These are phyloP conservation scores for Hirundichthys speculiger DNA, from an alignment of 2,113 vertebrate species.

Conservation along the genomic window DNA sequence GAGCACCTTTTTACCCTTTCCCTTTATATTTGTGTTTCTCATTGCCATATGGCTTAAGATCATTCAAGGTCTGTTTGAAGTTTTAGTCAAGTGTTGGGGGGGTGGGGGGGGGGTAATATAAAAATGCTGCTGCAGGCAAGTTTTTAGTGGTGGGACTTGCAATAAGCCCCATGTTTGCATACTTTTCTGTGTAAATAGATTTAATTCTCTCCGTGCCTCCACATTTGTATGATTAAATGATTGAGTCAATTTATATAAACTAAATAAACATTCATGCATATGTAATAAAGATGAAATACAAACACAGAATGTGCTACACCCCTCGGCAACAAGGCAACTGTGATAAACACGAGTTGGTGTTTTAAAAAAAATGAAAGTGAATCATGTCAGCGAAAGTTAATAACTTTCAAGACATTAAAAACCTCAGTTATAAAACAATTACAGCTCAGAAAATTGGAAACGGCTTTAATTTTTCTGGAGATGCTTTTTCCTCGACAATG, in stretches of 20 bases:
- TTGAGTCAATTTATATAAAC: slow-evolving; percentile 7
- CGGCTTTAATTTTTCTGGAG: background rate
- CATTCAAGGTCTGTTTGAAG: background rate
- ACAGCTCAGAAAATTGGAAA: slow-evolving; percentile 8
- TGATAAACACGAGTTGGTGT: slow-evolving; percentile 7
- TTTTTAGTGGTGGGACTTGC: slow-evolving; percentile 3
- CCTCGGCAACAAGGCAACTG: background rate
- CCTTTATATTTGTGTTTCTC: slow-evolving; percentile 13
- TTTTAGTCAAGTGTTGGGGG: background rate
- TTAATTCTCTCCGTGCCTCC: slow-evolving; percentile 17
- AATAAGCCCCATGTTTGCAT: slow-evolving; percentile 12
- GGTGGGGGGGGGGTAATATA: background rate
- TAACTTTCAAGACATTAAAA: background rate
- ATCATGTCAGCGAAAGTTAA: background rate
- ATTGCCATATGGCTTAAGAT: background rate
- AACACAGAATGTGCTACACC: background rate
- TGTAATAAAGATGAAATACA: slow-evolving; percentile 18
- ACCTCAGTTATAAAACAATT: background rate
- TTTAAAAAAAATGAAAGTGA: slow-evolving; percentile 4
- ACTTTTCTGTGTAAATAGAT: background rate
- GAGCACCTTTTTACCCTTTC: slow-evolving; percentile 36
- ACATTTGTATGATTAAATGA: slow-evolving; percentile 26
- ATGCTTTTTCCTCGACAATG: background rate
- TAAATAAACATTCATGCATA: slow-evolving; percentile 15
- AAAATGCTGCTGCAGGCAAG: background rate